Evolutionary conservation across 2,888 invertebrate genomes (phyloP).

Genomic region (Brenthis ino): DNA sequence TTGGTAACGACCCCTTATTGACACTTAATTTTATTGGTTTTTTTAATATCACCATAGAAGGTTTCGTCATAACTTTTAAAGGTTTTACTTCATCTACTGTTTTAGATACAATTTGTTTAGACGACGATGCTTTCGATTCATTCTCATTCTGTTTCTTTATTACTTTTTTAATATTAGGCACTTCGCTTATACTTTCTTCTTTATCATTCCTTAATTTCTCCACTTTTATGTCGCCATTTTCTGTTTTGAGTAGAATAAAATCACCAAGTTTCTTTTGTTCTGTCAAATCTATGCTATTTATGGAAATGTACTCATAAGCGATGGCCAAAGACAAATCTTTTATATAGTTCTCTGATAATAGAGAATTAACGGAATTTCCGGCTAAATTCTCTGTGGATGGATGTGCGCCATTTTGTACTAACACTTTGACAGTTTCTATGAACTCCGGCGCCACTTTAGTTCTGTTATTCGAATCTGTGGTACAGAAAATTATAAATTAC

Average conservation of each 20-base stretch:
- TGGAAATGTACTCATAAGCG: conserved; percentile 52
- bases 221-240: conserved; percentile 46
- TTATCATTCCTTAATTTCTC: conserved; percentile 29
- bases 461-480: conserved; percentile 59
- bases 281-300: conserved; percentile 42
- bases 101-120: too few relatives aligned
- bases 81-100: neutral
- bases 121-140: too few relatives aligned
- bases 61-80: neutral
- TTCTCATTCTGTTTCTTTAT: neutral
- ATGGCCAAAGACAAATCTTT: conserved; percentile 55
- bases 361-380: conserved; percentile 65
- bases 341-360: conserved; percentile 67
- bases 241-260: conserved; percentile 53
- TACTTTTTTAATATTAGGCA: conserved; percentile 1
- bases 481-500: neutral
- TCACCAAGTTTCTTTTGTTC: conserved; percentile 39
- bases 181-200: conserved; percentile 2
- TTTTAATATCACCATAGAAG: neutral
- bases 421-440: conserved; percentile 61
- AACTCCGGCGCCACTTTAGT: conserved; percentile 54
- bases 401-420: conserved; percentile 70
- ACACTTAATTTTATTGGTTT: neutral
- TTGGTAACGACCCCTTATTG: neutral
- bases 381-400: conserved; percentile 69